Evolutionary conservation across 2,113 vertebrate species (phyloP), one percentile per base, ranked within the genome.

Genomic region (Microtus ochrogaster): DNA sequence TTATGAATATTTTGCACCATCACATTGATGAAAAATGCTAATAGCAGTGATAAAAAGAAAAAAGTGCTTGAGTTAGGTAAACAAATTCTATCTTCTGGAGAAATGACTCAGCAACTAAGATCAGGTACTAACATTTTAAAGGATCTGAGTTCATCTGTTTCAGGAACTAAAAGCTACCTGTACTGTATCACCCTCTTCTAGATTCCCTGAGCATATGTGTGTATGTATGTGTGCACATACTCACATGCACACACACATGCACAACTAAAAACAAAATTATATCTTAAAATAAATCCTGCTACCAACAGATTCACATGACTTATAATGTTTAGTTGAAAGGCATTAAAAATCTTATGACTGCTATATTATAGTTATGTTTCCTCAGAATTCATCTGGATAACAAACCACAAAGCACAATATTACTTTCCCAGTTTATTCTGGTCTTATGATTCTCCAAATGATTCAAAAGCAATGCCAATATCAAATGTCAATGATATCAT

Each of bases 401-500:
- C 12, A 52, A 72, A 41, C 19, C 16, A 3, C 63, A 61, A 61
- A 21, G 55, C 11, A 89, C 82, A 95, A 66, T 63, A 22, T n/a
- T 52, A 72, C 91, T 89, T 73, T 83, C 58, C n/a, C 7, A 49
- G 5, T 72, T 96, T 21, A 82, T 26, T 93, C 17, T 91, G 58
- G 24, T 90, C 7, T 89, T 81, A 41, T 66, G 66, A 90, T 10
- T 44, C 30, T 58, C 1, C 65, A 24, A 82, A 70, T 91, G 8
- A 74, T 72, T 89, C 94, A 90, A 83, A 47, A 89, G 1, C 10
- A 47, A 47, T 36, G 2, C 0, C 96, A 33, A 93, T 94, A 93
- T 49, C 61, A 97, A 96, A 96, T 97, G 81, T 89, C 55, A 97
- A 90, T 95, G 61, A 82, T 95, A 87, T 74, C 47, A 3, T 21